phyloP scores from a whole-genome alignment of 2,888 invertebrate species.

The Amphiduros pacificus region DNA sequence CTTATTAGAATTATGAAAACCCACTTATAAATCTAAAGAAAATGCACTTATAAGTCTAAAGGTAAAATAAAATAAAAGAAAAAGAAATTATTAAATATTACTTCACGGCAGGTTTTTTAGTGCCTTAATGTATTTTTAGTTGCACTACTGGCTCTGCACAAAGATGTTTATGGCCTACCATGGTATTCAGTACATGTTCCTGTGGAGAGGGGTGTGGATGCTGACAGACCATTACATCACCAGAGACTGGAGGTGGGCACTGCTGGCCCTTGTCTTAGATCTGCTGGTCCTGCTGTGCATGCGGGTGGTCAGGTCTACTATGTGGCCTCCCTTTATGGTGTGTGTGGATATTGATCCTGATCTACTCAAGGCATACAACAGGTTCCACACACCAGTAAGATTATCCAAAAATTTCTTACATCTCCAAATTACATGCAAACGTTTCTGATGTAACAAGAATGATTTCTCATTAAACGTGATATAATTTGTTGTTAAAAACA shows the following conservation, averaged over 20 bases:
- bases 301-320: conserved; percentile 4
- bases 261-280: not conserved
- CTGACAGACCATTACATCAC: not conserved
- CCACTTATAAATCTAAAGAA: too few relatives aligned
- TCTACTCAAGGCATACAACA: not conserved
- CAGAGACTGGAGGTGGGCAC: not conserved
- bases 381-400: conserved; percentile 7
- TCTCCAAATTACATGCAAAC: too few relatives aligned
- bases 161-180: conserved; percentile 4
- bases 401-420: too few relatives aligned
- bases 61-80: too few relatives aligned
- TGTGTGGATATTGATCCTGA: conserved; percentile 4
- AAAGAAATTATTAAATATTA: too few relatives aligned
- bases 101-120: too few relatives aligned
- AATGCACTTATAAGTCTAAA: too few relatives aligned
- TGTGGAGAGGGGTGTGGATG: conserved; percentile 9
- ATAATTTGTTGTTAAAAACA: too few relatives aligned
- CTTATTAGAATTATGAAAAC: too few relatives aligned
- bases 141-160: not conserved
- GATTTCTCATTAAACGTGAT: too few relatives aligned
- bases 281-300: not conserved
- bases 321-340: conserved; percentile 16
- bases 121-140: too few relatives aligned
- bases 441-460: too few relatives aligned
- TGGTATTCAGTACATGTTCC: conserved; percentile 8